These are phyloP conservation scores for Oryzias curvinotus DNA, from an alignment of 2,113 vertebrate species.

Conservation along the genomic window DNA sequence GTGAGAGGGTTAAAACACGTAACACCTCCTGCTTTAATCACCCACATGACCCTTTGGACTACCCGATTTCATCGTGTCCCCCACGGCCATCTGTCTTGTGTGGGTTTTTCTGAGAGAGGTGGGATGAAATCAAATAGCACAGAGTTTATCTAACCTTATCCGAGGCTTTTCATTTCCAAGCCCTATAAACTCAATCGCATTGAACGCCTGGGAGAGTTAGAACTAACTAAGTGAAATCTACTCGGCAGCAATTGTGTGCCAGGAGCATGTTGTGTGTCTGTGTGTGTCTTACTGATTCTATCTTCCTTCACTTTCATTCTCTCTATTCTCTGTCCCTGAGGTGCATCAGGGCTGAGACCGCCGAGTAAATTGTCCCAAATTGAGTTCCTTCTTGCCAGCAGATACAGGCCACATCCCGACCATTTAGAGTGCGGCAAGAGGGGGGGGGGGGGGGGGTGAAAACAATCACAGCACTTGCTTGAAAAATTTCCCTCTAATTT, in stretches of 20 bases:
- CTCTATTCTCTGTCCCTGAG: slow-evolving; percentile 91
- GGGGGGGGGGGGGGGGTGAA: slow-evolving; percentile 50
- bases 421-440: slow-evolving; percentile 73
- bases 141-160: slow-evolving; percentile 83
- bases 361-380: slow-evolving; percentile 99
- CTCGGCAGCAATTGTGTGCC: slow-evolving; percentile 86
- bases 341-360: slow-evolving; percentile 91
- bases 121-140: slow-evolving; percentile 74
- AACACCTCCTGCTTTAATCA: slow-evolving; percentile 47
- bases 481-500: slow-evolving; percentile 87
- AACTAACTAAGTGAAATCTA: slow-evolving; percentile 95
- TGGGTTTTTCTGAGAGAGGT: slow-evolving; percentile 56
- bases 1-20: slow-evolving; percentile 34
- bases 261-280: slow-evolving; percentile 43
- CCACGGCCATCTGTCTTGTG: slow-evolving; percentile 63
- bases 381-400: slow-evolving; percentile 96
- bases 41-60: slow-evolving; percentile 44
- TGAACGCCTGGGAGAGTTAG: slow-evolving; percentile 92
- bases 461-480: slow-evolving; percentile 90
- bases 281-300: slow-evolving; percentile 86
- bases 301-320: slow-evolving; percentile 98
- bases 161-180: slow-evolving; percentile 94
- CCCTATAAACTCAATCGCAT: slow-evolving; percentile 97
- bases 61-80: slow-evolving; percentile 52
- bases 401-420: slow-evolving; percentile 90